Conservation (phyloP, 2,113 vertebrate species). For the Muscicapa adusta region DNA sequence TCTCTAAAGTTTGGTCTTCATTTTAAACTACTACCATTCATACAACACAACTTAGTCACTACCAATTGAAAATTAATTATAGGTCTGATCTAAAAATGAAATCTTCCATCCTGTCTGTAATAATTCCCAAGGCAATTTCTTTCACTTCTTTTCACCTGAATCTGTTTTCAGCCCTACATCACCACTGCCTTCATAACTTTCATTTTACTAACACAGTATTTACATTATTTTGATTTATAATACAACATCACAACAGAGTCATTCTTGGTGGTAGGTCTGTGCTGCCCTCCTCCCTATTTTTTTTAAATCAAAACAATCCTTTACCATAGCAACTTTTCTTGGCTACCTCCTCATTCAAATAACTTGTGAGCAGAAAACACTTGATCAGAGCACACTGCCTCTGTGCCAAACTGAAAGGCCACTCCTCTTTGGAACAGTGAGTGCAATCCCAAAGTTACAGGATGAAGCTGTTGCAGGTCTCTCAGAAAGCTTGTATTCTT, state of each 20-base stretch:
- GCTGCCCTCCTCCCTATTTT: neutral
- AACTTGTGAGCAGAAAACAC: neutral
- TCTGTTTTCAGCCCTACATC: neutral
- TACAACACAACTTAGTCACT: neutral
- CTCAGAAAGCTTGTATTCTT: neutral
- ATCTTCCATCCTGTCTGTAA: neutral
- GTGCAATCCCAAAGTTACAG: neutral
- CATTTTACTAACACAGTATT: neutral
- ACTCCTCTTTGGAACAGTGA: conserved; percentile 28
- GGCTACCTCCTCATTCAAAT: neutral
- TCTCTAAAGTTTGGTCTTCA: neutral
- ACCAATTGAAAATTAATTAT: neutral
- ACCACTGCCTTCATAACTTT: neutral
- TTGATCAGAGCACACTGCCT: neutral
- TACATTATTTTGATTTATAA: neutral
- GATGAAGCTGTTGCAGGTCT: conserved; percentile 23
- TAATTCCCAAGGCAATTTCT: neutral
- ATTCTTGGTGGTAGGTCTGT: conserved; percentile 23
- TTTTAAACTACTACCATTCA: neutral
- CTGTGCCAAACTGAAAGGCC: conserved; percentile 36
- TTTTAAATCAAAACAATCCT: neutral
- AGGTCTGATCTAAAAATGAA: neutral
- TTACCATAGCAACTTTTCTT: conserved; percentile 39
- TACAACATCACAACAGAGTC: neutral
- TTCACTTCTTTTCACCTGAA: neutral